Evolutionary conservation across 1,140 invertebrate genomes (phyloP).

Genomic region (Phthorimaea operculella): DNA sequence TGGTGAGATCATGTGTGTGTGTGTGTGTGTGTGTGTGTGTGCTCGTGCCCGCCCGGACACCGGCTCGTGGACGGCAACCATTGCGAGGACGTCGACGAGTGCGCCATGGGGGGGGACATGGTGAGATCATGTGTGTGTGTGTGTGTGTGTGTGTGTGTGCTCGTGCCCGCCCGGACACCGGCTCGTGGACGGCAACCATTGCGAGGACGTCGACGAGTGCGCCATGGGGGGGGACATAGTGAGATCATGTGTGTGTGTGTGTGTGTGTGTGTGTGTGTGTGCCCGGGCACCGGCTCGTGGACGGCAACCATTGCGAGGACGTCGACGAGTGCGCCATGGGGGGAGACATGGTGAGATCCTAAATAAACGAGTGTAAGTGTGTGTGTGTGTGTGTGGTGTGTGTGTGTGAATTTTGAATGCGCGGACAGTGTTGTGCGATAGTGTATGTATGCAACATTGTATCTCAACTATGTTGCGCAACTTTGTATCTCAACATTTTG

Average conservation of each 20-base stretch:
- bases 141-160: conserved; percentile 73
- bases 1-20: conserved; percentile 42
- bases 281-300: conserved; percentile 70
- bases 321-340: conserved; percentile 83
- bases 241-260: conserved; percentile 33
- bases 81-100: conserved; percentile 93
- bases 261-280: conserved; percentile 75
- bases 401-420: too few relatives aligned
- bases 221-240: conserved; percentile 44
- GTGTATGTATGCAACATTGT: too few relatives aligned
- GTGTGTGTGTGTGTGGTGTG: too few relatives aligned
- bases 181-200: conserved; percentile 74
- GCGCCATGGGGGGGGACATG: conserved; percentile 57
- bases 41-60: conserved; percentile 78
- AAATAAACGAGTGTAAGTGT: too few relatives aligned
- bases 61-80: conserved; percentile 72
- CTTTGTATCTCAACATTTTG: too few relatives aligned
- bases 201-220: conserved; percentile 93
- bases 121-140: conserved; percentile 41
- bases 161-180: conserved; percentile 77
- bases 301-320: conserved; percentile 84
- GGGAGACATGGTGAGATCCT: conserved; percentile 42
- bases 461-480: too few relatives aligned
- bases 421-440: too few relatives aligned
- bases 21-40: conserved; percentile 72